Evolutionary conservation across 2,888 invertebrate species (phyloP).

Genomic region (Meteorus colon): DNA sequence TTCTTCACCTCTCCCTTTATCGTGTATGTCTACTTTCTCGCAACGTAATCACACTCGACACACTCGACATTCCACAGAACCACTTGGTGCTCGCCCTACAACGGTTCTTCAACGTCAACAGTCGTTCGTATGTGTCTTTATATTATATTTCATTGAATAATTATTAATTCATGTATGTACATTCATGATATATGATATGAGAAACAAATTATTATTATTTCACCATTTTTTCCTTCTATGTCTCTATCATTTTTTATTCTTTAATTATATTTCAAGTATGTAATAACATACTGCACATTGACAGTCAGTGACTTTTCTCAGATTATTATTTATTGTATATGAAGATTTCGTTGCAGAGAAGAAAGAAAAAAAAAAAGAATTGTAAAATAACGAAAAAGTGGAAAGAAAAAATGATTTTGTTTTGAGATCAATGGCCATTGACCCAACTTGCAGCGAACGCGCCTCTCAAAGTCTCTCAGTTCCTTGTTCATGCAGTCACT

Average conservation of each 20-base stretch:
- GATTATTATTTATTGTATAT: conserved; percentile 1
- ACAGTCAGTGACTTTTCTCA: conserved; percentile 16
- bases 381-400: background rate
- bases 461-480: conserved; percentile 6
- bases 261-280: background rate
- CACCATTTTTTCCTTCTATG: background rate
- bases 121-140: background rate
- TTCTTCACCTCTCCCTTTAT: conserved; percentile 13
- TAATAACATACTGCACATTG: too few species aligned
- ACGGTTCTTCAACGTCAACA: conserved; percentile 23
- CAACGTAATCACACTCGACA: conserved; percentile 36
- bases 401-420: background rate
- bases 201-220: too few species aligned
- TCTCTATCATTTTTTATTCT: background rate
- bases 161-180: too few species aligned
- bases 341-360: background rate
- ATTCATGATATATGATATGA: too few species aligned
- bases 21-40: conserved; percentile 38
- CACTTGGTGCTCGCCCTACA: conserved; percentile 6
- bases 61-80: conserved; percentile 30
- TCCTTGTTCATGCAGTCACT: conserved; percentile 14
- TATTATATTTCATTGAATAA: too few species aligned
- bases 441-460: background rate
- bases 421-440: conserved; percentile 29
- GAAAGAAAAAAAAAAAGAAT: background rate